These are phyloP conservation scores for Oeneis ivallda DNA, from an alignment of 2,888 invertebrate species.

Conservation along the genomic window DNA sequence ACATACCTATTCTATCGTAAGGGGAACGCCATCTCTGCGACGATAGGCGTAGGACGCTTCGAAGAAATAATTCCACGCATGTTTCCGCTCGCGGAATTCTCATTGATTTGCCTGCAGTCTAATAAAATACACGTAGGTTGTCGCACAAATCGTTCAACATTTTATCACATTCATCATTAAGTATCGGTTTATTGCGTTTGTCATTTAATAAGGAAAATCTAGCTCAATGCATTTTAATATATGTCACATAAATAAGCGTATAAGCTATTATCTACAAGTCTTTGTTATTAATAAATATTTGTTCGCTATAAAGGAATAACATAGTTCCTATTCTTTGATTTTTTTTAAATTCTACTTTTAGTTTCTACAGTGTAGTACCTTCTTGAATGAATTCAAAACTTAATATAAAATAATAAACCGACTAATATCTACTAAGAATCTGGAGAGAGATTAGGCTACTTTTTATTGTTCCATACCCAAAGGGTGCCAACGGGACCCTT, in stretches of 20 bases:
- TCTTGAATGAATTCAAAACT: neutral
- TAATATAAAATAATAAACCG: neutral
- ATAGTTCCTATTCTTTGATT: neutral
- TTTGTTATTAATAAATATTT: constrained; percentile 1
- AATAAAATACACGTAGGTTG: constrained; percentile 39
- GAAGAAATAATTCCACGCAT: no score
- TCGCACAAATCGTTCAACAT: constrained; percentile 30
- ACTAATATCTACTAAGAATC: no score
- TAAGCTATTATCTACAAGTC: neutral
- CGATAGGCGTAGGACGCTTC: no score
- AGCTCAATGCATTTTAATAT: constrained; percentile 17
- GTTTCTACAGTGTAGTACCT: no score
- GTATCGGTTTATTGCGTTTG: constrained; percentile 23
- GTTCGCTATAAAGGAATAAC: neutral
- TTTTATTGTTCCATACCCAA: no score
- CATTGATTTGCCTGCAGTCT: constrained; percentile 23
- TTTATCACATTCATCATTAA: constrained; percentile 28
- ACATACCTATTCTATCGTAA: no score
- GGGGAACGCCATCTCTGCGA: no score
- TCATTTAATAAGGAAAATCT: constrained; percentile 31
- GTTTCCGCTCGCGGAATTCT: no score
- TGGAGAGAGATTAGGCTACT: no score
- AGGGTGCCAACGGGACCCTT: no score
- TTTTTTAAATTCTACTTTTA: neutral
- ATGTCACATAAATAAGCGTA: constrained; percentile 5